Conservation (phyloP, 2,888 invertebrate species). For the Halocaridina rubra region DNA sequence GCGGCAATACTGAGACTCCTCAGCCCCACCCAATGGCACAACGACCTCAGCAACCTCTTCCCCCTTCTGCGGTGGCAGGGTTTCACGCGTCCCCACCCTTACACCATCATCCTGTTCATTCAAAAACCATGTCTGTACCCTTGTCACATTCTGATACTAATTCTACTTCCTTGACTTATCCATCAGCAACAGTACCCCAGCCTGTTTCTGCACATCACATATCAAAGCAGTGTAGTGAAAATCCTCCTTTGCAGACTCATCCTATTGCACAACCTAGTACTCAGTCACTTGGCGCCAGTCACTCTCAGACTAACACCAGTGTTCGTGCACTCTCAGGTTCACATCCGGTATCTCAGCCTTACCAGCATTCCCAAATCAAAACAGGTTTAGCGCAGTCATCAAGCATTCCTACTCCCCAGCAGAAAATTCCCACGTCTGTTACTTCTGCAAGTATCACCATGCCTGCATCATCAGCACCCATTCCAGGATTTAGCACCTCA, state of each 20-base stretch:
- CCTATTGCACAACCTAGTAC: not conserved
- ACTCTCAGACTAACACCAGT: not conserved
- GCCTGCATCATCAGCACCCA: conserved; percentile 4
- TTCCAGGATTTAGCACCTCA: not conserved
- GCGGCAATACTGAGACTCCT: not conserved
- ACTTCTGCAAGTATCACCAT: conserved; percentile 2
- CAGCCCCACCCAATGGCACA: conserved; percentile 52
- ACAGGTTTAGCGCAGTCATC: not conserved
- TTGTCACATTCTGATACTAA: conserved; percentile 1
- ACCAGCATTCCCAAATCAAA: not conserved
- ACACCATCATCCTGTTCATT: not conserved
- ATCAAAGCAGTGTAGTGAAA: not conserved
- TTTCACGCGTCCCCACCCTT: not conserved
- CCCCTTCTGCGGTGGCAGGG: conserved; percentile 1
- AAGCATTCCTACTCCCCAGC: not conserved
- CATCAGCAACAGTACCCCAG: conserved; percentile 10
- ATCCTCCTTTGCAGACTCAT: conserved; percentile 1
- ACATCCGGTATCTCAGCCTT: not conserved
- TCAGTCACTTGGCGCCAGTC: not conserved
- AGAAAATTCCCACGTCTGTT: not conserved
- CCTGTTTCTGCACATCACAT: not conserved
- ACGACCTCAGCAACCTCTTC: conserved; percentile 48
- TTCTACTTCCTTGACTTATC: not conserved
- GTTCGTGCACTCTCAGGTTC: not conserved
- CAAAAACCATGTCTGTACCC: not conserved